Evolutionary conservation across 2,888 invertebrate genomes (phyloP).

Genomic region (Cephalotes varians): DNA sequence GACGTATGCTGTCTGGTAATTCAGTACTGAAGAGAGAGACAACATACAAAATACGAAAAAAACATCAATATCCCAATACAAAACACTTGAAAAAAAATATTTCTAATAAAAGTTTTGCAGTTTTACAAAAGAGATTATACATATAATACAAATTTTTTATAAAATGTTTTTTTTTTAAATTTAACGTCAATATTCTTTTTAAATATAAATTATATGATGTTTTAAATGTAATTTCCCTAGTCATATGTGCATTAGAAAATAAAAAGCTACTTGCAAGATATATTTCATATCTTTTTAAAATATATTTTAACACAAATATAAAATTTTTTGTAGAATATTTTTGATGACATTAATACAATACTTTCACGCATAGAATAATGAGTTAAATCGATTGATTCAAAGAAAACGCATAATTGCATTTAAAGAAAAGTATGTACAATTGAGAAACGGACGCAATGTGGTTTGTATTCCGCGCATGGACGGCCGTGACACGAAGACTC

Average conservation of each 20-base stretch:
- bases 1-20: background rate
- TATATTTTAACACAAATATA: background rate
- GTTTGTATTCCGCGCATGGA: slow-evolving; percentile 60
- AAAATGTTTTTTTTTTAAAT: too few species aligned
- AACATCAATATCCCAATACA: background rate
- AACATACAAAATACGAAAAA: background rate
- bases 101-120: background rate
- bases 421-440: slow-evolving; percentile 8
- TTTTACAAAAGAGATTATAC: background rate
- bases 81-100: background rate
- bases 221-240: background rate
- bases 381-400: background rate
- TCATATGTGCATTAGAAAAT: background rate
- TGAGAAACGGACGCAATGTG: background rate
- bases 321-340: background rate
- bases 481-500: slow-evolving; percentile 68
- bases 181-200: too few species aligned
- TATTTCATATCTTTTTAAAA: background rate
- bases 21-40: background rate
- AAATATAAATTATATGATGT: background rate
- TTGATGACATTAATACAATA: background rate
- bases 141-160: background rate
- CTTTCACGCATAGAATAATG: background rate
- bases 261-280: background rate
- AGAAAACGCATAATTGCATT: background rate